Base-by-base conservation (phyloP, 2,888 invertebrate genomes). In the Ennomos quercinarius region DNA sequence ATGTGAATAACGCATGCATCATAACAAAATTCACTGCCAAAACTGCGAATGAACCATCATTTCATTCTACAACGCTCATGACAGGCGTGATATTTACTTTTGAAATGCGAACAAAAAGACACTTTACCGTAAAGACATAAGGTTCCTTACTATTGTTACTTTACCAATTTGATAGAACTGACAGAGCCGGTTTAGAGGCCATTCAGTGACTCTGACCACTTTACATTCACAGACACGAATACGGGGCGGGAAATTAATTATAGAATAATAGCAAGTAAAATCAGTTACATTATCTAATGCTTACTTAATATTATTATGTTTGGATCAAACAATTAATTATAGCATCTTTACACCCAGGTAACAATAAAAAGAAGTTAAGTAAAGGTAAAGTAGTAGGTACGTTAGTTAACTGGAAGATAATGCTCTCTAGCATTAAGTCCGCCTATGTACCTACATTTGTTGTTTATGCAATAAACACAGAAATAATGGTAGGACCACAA, bases 21-120 rank as follows among this genome's bases (percentile, higher is more conserved):
- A 45, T 34, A 46, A 56, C 55, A 60, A 56, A 50, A 41, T 56
- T 50, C 50, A 46, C 41, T 61, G 60, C 55, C 60, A 55, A 54
- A 60, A 46, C 4, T 41, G 40, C 40, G 45, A 46, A 44, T 39
- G 52, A 27, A 51, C 39, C 11, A n/a, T 10, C 42, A 36, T 50
- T 27, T 49, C 36, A 58, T 35, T n/a, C 50, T 39, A 35, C 17
- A 11, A 40, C 11, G 37, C 2, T 6, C 39, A 62, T 67, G 67
- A 40, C 13, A 27, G 0, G 8, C 39, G 62, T 67, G 67, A 67
- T 67, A 67, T 65, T 67, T 60, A 67, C 63, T 65, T 67, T 67
- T 67, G 49, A 36, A 37, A n/a, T 27, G 9, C 51, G 61, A n/a
- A 49, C 44, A 11, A 65, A 56, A 44, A 36, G 17, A 8, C 36